Conservation (phyloP, 2,113 vertebrate species). For the Marmota flaviventris region DNA sequence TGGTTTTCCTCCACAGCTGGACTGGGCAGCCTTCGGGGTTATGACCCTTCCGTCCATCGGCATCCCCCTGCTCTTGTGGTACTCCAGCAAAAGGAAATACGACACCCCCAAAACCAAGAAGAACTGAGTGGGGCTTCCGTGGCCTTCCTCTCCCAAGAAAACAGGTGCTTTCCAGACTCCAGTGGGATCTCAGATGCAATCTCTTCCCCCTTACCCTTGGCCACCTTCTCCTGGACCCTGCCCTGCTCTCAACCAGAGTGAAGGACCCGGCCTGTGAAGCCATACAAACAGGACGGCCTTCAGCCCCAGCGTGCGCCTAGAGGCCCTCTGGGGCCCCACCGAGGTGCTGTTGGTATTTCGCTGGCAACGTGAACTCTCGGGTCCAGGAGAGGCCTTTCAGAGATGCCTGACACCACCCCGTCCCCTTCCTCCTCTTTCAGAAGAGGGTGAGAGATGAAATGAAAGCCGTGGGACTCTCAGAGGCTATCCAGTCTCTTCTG, state of each 20-base stretch:
- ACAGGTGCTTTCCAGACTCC: slow-evolving; percentile 73
- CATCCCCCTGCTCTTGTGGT: slow-evolving; percentile 98
- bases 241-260: neutral
- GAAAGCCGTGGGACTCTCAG: neutral
- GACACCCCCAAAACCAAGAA: slow-evolving; percentile 96
- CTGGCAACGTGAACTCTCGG: neutral
- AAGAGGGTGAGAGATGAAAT: neutral
- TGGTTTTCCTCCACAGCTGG: slow-evolving; percentile 89
- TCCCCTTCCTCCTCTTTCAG: neutral
- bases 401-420: neutral
- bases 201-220: neutral
- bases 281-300: neutral
- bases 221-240: slow-evolving; percentile 35
- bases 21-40: slow-evolving; percentile 98
- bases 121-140: slow-evolving; percentile 89
- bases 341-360: neutral
- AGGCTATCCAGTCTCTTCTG: slow-evolving; percentile 26
- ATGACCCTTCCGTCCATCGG: slow-evolving; percentile 99
- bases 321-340: neutral
- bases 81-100: slow-evolving; percentile 98
- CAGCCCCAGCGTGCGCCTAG: neutral
- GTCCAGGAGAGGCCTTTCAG: neutral
- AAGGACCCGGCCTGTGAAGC: slow-evolving; percentile 47
- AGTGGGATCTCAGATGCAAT: neutral
- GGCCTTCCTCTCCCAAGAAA: slow-evolving; percentile 19